Percentiles rank a stretch among this genome's conserved stretches.
Conservation (phyloP, 2,888 invertebrate genomes). For the Drosophila flavopinicola region DNA sequence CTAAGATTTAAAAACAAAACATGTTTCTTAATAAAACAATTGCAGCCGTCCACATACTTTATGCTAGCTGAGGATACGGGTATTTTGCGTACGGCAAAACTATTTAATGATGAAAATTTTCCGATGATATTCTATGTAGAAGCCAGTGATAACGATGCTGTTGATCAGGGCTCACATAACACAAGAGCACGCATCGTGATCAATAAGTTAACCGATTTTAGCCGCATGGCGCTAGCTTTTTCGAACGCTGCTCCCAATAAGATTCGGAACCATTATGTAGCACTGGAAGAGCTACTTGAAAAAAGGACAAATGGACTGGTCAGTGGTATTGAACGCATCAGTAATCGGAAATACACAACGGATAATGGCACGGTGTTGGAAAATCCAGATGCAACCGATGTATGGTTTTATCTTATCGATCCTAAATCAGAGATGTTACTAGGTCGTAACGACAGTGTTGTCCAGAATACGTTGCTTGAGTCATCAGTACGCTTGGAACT, state of each 20-base stretch:
- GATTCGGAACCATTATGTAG: slow-evolving; percentile 86
- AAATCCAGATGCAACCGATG: slow-evolving; percentile 91
- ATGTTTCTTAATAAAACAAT: background rate
- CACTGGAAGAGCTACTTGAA: slow-evolving; percentile 85
- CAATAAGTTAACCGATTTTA: slow-evolving; percentile 91
- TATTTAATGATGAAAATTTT: slow-evolving; percentile 88
- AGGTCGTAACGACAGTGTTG: slow-evolving; percentile 88
- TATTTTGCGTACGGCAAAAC: slow-evolving; percentile 89
- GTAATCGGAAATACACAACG: slow-evolving; percentile 89
- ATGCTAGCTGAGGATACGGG: slow-evolving; percentile 90
- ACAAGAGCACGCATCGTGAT: slow-evolving; percentile 83
- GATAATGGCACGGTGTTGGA: slow-evolving; percentile 90
- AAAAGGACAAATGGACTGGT: slow-evolving; percentile 88
- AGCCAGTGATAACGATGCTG: slow-evolving; percentile 85
- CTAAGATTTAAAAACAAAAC: background rate
- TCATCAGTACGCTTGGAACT: slow-evolving; percentile 88
- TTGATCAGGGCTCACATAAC: slow-evolving; percentile 85
- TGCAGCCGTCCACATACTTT: slow-evolving; percentile 86
- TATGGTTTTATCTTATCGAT: slow-evolving; percentile 94
- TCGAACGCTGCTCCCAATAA: slow-evolving; percentile 90
- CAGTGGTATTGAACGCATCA: slow-evolving; percentile 93
- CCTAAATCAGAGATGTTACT: slow-evolving; percentile 91
- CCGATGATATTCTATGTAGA: slow-evolving; percentile 91
- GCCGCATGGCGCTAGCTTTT: slow-evolving; percentile 91
- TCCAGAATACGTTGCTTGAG: slow-evolving; percentile 89